phyloP scores from a whole-genome alignment of 2,888 invertebrate genomes.

The Cataglyphis cursor region DNA sequence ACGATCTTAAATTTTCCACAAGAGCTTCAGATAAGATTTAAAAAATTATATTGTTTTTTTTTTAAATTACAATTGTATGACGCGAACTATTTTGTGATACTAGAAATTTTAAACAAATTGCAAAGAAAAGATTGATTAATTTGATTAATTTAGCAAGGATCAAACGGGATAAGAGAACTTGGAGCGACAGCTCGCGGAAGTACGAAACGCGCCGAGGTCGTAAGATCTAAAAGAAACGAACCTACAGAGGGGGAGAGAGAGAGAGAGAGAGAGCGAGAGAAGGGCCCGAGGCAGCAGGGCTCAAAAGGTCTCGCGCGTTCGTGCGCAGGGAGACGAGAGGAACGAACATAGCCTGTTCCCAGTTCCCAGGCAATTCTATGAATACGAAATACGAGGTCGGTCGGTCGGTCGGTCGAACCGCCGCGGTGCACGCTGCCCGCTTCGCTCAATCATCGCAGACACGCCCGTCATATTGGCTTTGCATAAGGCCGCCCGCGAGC shows the following conservation, averaged over 20 bases:
- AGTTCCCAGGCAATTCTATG: constrained; percentile 82
- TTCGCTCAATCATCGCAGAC: constrained; percentile 84
- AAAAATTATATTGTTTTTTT: not conserved
- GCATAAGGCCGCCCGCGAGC: constrained; percentile 78
- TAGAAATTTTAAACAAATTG: not conserved
- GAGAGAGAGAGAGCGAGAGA: constrained; percentile 37
- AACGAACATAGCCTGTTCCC: constrained; percentile 66
- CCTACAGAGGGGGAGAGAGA: constrained; percentile 20
- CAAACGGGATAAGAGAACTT: not conserved
- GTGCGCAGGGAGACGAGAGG: constrained; percentile 60
- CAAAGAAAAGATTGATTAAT: not conserved
- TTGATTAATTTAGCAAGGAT: not conserved
- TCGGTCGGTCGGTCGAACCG: constrained; percentile 69
- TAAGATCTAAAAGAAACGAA: constrained; percentile 56
- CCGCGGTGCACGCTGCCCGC: constrained; percentile 70
- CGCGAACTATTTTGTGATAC: not conserved
- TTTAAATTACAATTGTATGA: not conserved
- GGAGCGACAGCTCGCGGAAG: constrained; percentile 36
- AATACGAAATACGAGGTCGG: constrained; percentile 84
- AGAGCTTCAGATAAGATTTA: not conserved
- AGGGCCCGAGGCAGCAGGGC: constrained; percentile 63
- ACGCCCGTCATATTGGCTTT: constrained; percentile 83
- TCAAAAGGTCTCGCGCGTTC: constrained; percentile 64
- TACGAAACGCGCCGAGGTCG: constrained; percentile 58
- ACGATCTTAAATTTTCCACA: not conserved